Conservation (phyloP, 2,888 invertebrate species). For the Flexamia atlantica region DNA sequence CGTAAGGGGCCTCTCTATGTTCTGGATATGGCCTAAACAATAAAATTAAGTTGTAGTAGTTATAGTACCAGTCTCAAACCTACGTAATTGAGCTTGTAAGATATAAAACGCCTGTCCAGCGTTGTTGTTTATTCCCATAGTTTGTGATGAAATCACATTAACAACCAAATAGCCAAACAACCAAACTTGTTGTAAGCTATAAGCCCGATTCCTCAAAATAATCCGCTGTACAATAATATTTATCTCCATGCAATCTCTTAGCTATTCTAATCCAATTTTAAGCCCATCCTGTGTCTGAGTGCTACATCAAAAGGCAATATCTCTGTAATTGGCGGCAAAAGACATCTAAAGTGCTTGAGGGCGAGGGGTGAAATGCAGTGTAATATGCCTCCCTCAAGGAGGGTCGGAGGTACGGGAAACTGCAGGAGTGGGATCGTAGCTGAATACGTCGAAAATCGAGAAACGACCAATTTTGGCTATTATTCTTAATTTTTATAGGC, state of each 20-base stretch:
- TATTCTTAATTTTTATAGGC: too few relatives aligned
- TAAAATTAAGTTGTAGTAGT: too few relatives aligned
- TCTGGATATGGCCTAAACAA: too few relatives aligned
- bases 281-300: not conserved
- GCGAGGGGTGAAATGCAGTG: constrained; percentile 3
- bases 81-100: too few relatives aligned
- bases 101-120: too few relatives aligned
- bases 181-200: too few relatives aligned
- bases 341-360: constrained; percentile 20
- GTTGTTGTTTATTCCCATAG: too few relatives aligned
- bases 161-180: too few relatives aligned
- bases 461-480: too few relatives aligned
- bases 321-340: constrained; percentile 16
- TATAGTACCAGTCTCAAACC: too few relatives aligned
- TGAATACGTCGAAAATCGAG: not conserved
- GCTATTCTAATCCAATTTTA: constrained; percentile 14
- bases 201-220: not conserved
- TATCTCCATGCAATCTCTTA: not conserved
- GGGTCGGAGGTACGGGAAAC: not conserved
- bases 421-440: not conserved
- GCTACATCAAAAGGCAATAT: constrained; percentile 23
- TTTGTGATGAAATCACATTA: too few relatives aligned
- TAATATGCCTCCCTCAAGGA: not conserved
- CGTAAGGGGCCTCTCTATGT: too few relatives aligned
- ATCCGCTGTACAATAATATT: not conserved